Evolutionary conservation across 1,140 invertebrate species (phyloP).

Genomic region (Tetragnatha versicolor): DNA sequence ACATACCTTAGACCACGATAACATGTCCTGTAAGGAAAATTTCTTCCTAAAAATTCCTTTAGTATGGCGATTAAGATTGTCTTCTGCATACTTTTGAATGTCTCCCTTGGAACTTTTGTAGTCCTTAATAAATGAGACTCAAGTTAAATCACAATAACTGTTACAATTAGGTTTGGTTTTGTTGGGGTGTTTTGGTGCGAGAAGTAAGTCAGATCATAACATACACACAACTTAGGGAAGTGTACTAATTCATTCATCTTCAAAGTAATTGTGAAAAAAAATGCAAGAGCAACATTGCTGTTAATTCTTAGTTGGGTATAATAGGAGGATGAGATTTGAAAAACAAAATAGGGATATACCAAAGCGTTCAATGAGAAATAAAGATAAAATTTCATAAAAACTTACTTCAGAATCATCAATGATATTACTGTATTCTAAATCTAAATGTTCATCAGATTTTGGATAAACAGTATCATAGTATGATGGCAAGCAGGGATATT

Average conservation of each 20-base stretch:
- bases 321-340: too few species aligned
- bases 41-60: slow-evolving; percentile 86
- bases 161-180: too few species aligned
- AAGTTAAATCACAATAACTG: too few species aligned
- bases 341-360: background rate
- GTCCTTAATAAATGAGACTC: too few species aligned
- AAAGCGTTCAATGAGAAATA: background rate
- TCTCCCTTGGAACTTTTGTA: slow-evolving; percentile 64
- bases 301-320: too few species aligned
- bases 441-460: slow-evolving; percentile 22
- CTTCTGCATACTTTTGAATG: slow-evolving; percentile 90
- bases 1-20: slow-evolving; percentile 86
- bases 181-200: too few species aligned
- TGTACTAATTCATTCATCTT: too few species aligned
- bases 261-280: too few species aligned
- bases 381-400: background rate
- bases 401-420: slow-evolving; percentile 41
- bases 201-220: too few species aligned
- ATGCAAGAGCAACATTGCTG: too few species aligned
- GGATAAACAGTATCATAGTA: slow-evolving; percentile 36
- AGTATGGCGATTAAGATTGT: slow-evolving; percentile 90
- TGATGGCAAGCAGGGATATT: slow-evolving; percentile 11
- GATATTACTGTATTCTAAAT: background rate
- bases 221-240: too few species aligned
- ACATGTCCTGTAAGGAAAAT: slow-evolving; percentile 84